Conservation (phyloP, 2,797 vertebrate genomes). For the Cercopithecus diana region DNA sequence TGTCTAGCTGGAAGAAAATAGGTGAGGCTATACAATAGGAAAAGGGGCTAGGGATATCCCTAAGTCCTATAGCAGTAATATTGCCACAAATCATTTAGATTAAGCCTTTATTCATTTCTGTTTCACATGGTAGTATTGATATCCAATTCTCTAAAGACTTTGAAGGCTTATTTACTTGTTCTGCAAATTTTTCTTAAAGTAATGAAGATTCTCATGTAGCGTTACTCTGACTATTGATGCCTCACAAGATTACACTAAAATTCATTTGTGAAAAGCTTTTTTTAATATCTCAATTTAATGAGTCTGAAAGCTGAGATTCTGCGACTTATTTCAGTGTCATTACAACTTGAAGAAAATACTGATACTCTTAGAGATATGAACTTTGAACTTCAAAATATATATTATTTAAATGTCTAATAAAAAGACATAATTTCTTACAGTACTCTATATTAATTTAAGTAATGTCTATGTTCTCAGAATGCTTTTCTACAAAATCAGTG, state of each 20-base stretch:
- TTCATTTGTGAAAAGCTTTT: neutral
- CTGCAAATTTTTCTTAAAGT: neutral
- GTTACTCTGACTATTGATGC: neutral
- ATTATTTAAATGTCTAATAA: neutral
- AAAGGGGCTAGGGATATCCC: neutral
- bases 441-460: neutral
- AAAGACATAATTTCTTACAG: neutral
- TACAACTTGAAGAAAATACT: neutral
- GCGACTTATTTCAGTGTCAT: neutral
- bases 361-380: neutral
- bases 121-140: neutral
- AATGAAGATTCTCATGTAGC: neutral
- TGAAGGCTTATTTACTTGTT: neutral
- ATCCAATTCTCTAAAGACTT: neutral
- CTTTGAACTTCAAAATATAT: neutral
- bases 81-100: neutral
- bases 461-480: neutral
- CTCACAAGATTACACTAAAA: neutral
- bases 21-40: rapidly evolving
- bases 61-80: neutral
- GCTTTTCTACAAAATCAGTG: neutral
- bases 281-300: neutral
- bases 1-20: neutral
- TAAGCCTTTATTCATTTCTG: neutral
- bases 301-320: neutral